Evolutionary conservation across 2,113 vertebrate genomes (phyloP).

Genomic region (Oceanites oceanicus): DNA sequence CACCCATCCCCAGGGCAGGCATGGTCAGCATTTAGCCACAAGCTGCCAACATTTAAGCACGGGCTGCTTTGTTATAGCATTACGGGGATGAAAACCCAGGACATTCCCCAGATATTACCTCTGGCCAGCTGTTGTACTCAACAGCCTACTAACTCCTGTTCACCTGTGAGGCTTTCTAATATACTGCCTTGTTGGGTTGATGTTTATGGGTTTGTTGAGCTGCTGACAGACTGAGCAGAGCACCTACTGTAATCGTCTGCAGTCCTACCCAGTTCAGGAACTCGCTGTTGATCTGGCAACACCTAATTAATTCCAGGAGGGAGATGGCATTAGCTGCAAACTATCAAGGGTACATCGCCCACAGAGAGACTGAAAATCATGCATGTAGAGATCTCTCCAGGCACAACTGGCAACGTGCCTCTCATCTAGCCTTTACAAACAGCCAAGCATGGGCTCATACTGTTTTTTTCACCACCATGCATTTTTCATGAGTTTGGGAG

Average conservation of each 20-base stretch:
- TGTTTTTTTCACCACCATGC: background rate
- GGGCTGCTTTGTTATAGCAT: background rate
- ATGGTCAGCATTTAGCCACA: background rate
- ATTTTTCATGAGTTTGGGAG: background rate
- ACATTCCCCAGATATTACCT: background rate
- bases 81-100: background rate
- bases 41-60: background rate
- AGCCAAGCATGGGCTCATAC: background rate
- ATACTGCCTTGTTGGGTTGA: background rate
- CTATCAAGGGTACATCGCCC: rapidly evolving
- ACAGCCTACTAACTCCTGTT: background rate
- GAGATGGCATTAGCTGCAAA: background rate
- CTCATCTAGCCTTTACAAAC: background rate
- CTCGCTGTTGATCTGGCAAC: background rate
- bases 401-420: background rate
- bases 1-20: background rate
- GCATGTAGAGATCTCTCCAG: background rate
- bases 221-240: background rate
- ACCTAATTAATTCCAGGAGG: background rate
- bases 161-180: background rate
- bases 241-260: background rate
- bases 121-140: background rate
- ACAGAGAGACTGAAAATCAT: background rate
- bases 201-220: background rate
- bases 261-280: background rate